Percentiles rank a stretch among this genome's conserved stretches.
These are phyloP conservation scores for mouse (Mus musculus) DNA, from an alignment of 2,113 vertebrate genomes.

Conservation along the genomic window DNA sequence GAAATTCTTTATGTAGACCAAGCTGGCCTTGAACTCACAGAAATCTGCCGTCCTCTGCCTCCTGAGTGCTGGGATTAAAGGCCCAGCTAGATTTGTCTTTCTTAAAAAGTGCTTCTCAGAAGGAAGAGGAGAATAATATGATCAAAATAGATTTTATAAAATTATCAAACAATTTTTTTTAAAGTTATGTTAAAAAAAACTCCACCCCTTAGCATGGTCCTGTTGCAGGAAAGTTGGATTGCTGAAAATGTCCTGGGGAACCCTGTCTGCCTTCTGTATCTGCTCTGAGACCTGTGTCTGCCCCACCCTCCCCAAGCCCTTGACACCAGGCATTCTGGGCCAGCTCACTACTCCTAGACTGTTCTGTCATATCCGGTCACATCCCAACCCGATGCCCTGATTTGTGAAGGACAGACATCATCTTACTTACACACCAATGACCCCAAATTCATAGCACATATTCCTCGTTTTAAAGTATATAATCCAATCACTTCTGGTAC, in stretches of 20 bases:
- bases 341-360: background rate
- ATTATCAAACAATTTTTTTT: background rate
- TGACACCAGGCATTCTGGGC: background rate
- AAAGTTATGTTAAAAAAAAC: background rate
- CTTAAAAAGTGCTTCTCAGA: background rate
- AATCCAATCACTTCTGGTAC: background rate
- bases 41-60: background rate
- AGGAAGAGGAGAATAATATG: too few species aligned
- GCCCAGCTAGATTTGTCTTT: background rate
- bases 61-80: background rate
- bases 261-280: background rate
- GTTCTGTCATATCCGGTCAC: background rate
- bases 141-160: background rate
- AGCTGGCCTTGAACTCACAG: background rate
- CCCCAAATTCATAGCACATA: background rate
- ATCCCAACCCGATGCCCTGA: background rate
- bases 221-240: background rate
- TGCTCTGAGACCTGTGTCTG: background rate
- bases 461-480: background rate
- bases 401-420: background rate
- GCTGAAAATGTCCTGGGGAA: background rate
- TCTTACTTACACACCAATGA: background rate
- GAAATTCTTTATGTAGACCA: background rate
- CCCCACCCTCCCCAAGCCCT: accelerated
- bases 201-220: background rate